Percentiles rank a stretch among this genome's conserved stretches.
These are phyloP conservation scores for Frankliniella fusca DNA, from an alignment of 2,888 invertebrate species.

Conservation along the genomic window DNA sequence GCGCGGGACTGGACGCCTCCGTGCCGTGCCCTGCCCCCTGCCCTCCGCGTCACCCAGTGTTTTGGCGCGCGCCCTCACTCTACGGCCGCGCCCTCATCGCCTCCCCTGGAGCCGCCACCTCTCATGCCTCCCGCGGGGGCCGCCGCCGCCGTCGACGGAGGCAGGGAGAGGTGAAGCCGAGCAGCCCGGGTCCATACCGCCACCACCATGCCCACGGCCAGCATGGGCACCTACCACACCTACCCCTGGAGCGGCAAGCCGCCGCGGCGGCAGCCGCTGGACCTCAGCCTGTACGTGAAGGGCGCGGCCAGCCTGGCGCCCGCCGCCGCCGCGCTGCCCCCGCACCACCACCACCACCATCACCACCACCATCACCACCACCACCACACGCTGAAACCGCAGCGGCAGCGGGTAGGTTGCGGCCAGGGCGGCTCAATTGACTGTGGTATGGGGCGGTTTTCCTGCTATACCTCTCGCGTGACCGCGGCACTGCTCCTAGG, in stretches of 20 bases:
- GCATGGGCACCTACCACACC: neutral
- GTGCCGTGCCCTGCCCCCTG: neutral
- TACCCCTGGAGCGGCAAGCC: constrained; percentile 18
- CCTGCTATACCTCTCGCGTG: too few species aligned
- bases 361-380: constrained; percentile 7
- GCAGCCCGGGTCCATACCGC: too few species aligned
- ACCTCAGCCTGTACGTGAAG: constrained; percentile 6
- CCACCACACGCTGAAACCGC: constrained; percentile 4
- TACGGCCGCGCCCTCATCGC: neutral
- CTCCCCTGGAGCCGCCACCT: neutral
- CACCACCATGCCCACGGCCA: too few species aligned
- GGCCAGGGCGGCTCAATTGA: too few species aligned
- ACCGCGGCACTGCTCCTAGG: too few species aligned
- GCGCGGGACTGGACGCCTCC: neutral
- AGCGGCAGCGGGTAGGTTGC: neutral
- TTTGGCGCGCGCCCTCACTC: neutral
- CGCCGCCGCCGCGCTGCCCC: neutral
- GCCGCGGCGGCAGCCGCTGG: neutral
- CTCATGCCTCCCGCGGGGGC: neutral
- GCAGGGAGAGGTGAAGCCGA: neutral
- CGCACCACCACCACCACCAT: neutral
- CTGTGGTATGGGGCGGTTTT: too few species aligned
- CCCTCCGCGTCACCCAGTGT: neutral
- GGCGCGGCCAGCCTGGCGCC: neutral
- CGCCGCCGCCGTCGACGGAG: neutral